Base-by-base conservation (phyloP, 2,888 invertebrate genomes). In the Agrotis puta region DNA sequence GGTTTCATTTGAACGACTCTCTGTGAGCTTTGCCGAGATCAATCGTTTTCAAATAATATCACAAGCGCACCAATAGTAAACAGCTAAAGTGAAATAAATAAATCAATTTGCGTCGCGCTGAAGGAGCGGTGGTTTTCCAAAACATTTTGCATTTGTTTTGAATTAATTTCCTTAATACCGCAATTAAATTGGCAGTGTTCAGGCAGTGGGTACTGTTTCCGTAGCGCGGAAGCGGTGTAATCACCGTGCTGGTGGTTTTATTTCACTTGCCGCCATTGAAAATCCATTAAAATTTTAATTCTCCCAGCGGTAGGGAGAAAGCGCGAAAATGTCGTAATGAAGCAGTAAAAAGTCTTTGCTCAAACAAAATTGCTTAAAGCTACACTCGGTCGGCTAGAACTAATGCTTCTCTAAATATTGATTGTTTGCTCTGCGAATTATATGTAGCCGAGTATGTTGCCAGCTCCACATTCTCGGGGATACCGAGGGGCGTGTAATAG, bases 241-340 rank as follows among this genome's bases (percentile, higher is more conserved):
- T 86, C 85, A 85, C 80, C 73, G 82, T 70, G 74, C 81, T 79
- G 72, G 82, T 82, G 85, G 88, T 88, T 90, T 90, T 89, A 89
- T 90, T 89, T 88, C 89, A 88, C 86, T 88, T 84, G 82, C 85
- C 81, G 83, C 86, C 87, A 90, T 91, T 88, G 88, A 88, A 88
- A 89, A 88, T 74, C 89, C 87, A 90, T 90, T 90, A 90, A 89
- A 90, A 85, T 87, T 91, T 89, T 88, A 87, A 89, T 88, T 88
- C 83, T 74, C 79, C 70, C 72, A 71, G 82, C 76, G 81, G 79
- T 71, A 65, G 64, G 82, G 74, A 71, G 85, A 83, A 83, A 83
- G 83, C 83, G 79, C 79, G 85, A 85, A 80, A 84, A 85, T 81
- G 86, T 85, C 85, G 89, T 88, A 87, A 89, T 86, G 86, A 82